A percentile compares a stretch with the other conserved stretches of the same genome.
Evolutionary conservation across 2,888 invertebrate genomes (phyloP).

Genomic region (Eristalis tenax): DNA sequence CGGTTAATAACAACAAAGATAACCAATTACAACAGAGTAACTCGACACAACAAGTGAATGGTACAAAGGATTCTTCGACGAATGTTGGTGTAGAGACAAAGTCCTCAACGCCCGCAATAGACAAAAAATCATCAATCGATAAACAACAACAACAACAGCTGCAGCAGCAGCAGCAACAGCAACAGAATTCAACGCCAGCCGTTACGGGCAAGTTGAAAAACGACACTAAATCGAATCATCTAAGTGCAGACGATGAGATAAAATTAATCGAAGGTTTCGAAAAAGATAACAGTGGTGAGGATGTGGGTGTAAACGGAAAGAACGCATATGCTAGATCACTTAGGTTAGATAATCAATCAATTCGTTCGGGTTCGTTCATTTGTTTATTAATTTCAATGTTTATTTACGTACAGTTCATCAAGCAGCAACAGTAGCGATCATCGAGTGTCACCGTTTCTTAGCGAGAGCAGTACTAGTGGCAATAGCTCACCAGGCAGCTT

Average conservation of each 20-base stretch:
- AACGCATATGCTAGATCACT: slow-evolving; percentile 74
- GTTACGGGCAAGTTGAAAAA: slow-evolving; percentile 79
- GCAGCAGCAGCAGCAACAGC: slow-evolving; percentile 78
- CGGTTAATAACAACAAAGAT: slow-evolving; percentile 73
- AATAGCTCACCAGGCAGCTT: slow-evolving; percentile 79
- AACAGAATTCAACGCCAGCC: slow-evolving; percentile 82
- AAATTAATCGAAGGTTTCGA: slow-evolving; percentile 75
- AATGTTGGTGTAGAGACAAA: slow-evolving; percentile 60
- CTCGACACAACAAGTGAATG: slow-evolving; percentile 73
- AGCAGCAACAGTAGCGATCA: slow-evolving; percentile 73
- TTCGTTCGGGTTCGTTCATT: background rate
- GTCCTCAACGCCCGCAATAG: slow-evolving; percentile 58
- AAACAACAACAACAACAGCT: slow-evolving; percentile 78
- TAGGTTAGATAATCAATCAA: slow-evolving; percentile 61
- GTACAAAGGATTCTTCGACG: slow-evolving; percentile 66
- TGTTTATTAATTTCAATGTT: background rate
- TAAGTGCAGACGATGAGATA: slow-evolving; percentile 74
- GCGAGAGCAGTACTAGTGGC: slow-evolving; percentile 74
- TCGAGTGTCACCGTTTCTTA: slow-evolving; percentile 68
- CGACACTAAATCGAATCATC: slow-evolving; percentile 77
- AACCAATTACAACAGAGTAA: slow-evolving; percentile 73
- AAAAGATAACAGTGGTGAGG: slow-evolving; percentile 67
- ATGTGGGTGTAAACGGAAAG: slow-evolving; percentile 67
- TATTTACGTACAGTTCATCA: slow-evolving; percentile 42
- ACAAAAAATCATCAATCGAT: slow-evolving; percentile 72